Evolutionary conservation across 2,888 invertebrate species (phyloP), one percentile per base, ranked within the genome.

Genomic region (Tethea ocularis): DNA sequence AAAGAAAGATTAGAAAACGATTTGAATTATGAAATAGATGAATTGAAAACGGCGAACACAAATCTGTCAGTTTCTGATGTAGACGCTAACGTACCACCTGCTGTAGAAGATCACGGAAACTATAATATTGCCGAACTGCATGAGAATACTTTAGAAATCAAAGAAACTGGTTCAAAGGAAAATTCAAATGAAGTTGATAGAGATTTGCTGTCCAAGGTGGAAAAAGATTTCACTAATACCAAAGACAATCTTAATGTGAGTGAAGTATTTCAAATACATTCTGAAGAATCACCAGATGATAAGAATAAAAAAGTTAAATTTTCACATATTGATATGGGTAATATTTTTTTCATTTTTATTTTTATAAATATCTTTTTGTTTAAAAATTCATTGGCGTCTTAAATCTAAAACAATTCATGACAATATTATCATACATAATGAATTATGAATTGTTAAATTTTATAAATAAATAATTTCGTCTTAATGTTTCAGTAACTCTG

Each of bases 271-370:
- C 66, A 66, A 63, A 63, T 67, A 63, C 57, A 72, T 61, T 56
- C 46, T 57, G 72, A 76, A 67, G 78, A 76, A 64, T 67, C 66
- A 60, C 61, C 62, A 57, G 81, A 83, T 61, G 84, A 80, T 61
- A 77, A 68, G 60, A 74, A 75, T 68, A 85, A 84, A 87, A 86
- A 82, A 83, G 87, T 88, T 73, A 83, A 82, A 78, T 86, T 88
- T 84, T 83, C 81, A 75, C 53, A 75, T 71, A 71, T 71, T 70
- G 72, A 78, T 67, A 74, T 80, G 64, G 89, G 90, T 90, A 89
- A 88, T 79, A 68, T 66, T 63, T 68, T 70, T 33, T 71, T 73
- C 66, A 62, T 71, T 71, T 71, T 63, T 57, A 53, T 66, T 65
- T 63, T 66, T 65, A 11, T 17, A 57, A 53, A 23, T 11, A 33